Percentiles rank a stretch among this genome's conserved stretches.
phyloP scores from a whole-genome alignment of 2,797 vertebrate genomes.

The Bradypodion pumilum region DNA sequence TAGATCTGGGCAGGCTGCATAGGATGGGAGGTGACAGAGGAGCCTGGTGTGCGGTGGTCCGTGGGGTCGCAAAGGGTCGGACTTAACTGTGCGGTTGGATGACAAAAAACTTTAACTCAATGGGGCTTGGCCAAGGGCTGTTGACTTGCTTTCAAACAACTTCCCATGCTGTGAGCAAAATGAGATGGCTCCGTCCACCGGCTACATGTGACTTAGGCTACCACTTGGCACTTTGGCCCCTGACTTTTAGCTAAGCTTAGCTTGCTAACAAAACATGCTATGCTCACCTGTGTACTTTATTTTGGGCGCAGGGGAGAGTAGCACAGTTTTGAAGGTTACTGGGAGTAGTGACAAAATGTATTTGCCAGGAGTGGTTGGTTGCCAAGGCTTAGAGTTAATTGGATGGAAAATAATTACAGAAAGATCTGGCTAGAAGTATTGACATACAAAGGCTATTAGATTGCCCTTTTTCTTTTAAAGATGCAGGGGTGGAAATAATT shows the following conservation, averaged over 20 bases:
- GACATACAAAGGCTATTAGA: neutral
- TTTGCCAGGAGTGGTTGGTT: neutral
- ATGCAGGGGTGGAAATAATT: neutral
- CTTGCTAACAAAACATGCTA: neutral
- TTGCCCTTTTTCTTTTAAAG: neutral
- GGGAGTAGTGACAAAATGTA: neutral
- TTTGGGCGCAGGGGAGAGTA: too few species aligned
- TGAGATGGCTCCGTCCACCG: neutral
- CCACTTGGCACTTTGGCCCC: neutral
- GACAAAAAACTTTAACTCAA: neutral
- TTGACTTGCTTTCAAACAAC: neutral
- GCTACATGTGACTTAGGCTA: neutral
- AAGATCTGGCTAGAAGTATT: neutral
- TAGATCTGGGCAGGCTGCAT: too few species aligned
- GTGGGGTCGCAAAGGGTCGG: too few species aligned
- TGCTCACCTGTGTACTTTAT: too few species aligned
- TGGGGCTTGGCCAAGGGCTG: neutral
- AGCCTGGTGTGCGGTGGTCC: too few species aligned
- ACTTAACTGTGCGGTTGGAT: too few species aligned
- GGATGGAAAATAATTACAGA: neutral
- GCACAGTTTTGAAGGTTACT: neutral
- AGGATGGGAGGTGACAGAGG: too few species aligned
- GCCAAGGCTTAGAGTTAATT: neutral
- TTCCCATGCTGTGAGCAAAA: neutral
- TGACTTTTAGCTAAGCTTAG: neutral